These are phyloP conservation scores for Cochlearius cochlearius DNA, from an alignment of 2,113 vertebrate species.

Conservation along the genomic window DNA sequence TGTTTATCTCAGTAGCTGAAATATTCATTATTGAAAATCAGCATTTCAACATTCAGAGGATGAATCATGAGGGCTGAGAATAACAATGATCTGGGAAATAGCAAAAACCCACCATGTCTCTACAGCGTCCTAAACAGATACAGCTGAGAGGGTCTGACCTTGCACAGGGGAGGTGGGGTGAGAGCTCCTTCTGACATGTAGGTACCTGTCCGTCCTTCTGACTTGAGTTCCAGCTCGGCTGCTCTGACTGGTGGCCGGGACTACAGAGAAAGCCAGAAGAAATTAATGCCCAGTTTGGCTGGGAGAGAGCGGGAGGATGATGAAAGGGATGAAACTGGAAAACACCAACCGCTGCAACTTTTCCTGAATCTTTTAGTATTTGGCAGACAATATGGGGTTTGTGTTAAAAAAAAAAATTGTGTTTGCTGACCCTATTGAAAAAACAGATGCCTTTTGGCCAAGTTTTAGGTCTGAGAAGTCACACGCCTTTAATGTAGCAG, in stretches of 20 bases:
- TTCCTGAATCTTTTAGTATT: background rate
- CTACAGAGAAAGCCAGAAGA: background rate
- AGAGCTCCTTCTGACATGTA: background rate
- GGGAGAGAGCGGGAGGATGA: background rate
- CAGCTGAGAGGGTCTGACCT: background rate
- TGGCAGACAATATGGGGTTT: background rate
- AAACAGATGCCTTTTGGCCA: background rate
- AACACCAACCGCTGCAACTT: background rate
- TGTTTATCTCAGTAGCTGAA: constrained; percentile 48
- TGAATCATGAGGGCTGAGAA: background rate
- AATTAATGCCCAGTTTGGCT: background rate
- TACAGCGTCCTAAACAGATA: background rate
- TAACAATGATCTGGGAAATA: background rate
- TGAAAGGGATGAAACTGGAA: background rate
- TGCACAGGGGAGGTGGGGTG: background rate
- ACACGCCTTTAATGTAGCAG: background rate
- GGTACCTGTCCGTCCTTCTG: background rate
- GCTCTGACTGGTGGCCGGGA: background rate
- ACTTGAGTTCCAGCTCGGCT: background rate
- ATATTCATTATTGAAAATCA: constrained; percentile 43
- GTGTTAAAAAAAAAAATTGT: background rate
- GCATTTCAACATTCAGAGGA: constrained; percentile 18
- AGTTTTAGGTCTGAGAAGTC: background rate
- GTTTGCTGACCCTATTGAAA: background rate
- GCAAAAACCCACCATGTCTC: background rate